Evolutionary conservation across 2,797 vertebrate species (phyloP).

Genomic region (Semotilus atromaculatus): DNA sequence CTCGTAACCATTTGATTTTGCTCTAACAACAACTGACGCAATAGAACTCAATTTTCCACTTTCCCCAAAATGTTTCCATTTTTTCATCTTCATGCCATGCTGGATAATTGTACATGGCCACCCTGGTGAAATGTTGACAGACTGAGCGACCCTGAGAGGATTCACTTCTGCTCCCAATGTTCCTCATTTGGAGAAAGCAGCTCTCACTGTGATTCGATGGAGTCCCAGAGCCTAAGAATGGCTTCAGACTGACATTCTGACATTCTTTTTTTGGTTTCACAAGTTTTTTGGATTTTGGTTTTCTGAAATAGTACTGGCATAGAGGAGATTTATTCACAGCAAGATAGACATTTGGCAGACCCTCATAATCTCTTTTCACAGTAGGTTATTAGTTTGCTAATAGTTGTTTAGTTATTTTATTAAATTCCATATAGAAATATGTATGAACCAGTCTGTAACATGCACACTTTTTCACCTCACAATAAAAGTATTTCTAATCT

Average conservation of each 20-base stretch:
- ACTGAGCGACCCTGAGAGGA: neutral
- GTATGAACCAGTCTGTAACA: neutral
- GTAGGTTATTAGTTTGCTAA: too few species aligned
- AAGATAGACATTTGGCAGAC: neutral
- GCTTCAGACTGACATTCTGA: neutral
- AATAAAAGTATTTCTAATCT: neutral
- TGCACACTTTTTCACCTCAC: neutral
- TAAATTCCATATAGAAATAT: neutral
- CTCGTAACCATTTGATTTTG: neutral
- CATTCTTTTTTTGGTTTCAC: neutral
- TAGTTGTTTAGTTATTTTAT: too few species aligned
- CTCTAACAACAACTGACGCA: neutral
- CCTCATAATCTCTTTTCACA: neutral
- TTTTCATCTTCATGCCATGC: neutral
- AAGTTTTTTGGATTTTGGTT: neutral
- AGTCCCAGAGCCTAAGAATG: neutral
- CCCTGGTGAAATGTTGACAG: conserved; percentile 19
- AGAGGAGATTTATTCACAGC: neutral
- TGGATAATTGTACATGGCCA: neutral
- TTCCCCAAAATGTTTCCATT: neutral
- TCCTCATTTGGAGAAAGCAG: neutral
- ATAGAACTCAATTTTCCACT: neutral
- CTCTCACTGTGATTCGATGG: neutral
- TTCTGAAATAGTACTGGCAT: neutral
- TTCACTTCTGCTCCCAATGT: conserved; percentile 27